Evolutionary conservation across 2,797 vertebrate genomes (phyloP).

Genomic region (Helostoma temminkii): DNA sequence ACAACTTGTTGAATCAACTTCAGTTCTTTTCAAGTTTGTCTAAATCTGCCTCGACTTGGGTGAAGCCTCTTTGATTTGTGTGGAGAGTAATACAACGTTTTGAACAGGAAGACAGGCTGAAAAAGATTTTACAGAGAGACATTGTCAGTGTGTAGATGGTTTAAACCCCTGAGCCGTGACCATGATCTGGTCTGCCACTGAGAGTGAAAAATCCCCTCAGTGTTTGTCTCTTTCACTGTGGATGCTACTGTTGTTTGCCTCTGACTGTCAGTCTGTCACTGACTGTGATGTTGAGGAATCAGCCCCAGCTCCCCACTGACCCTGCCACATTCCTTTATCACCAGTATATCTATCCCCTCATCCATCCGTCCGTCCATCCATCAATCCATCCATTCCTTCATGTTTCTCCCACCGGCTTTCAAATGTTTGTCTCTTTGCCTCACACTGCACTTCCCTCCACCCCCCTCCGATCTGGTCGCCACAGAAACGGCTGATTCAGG

Average conservation of each 20-base stretch:
- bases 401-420: conserved; percentile 66
- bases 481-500: conserved; percentile 86
- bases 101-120: conserved; percentile 51
- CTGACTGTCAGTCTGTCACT: conserved; percentile 68
- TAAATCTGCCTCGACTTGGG: conserved; percentile 33
- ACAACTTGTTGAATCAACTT: conserved; percentile 67
- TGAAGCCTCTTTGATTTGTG: conserved; percentile 33
- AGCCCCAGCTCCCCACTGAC: conserved; percentile 55
- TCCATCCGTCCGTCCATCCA: conserved; percentile 40
- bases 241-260: conserved; percentile 64
- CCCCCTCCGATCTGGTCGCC: conserved; percentile 76
- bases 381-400: conserved; percentile 42
- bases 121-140: conserved; percentile 63
- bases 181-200: conserved; percentile 55
- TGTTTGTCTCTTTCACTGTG: conserved; percentile 48
- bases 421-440: conserved; percentile 74
- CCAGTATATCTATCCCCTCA: conserved; percentile 37
- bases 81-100: conserved; percentile 36
- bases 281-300: conserved; percentile 58
- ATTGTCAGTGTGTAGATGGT: conserved; percentile 56
- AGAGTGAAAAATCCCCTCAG: conserved; percentile 51
- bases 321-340: conserved; percentile 58
- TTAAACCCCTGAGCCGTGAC: conserved; percentile 65
- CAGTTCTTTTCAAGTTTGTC: conserved; percentile 47
- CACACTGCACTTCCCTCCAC: conserved; percentile 56